These are phyloP conservation scores for Oligia strigilis DNA, from an alignment of 2,888 invertebrate genomes.

Conservation along the genomic window DNA sequence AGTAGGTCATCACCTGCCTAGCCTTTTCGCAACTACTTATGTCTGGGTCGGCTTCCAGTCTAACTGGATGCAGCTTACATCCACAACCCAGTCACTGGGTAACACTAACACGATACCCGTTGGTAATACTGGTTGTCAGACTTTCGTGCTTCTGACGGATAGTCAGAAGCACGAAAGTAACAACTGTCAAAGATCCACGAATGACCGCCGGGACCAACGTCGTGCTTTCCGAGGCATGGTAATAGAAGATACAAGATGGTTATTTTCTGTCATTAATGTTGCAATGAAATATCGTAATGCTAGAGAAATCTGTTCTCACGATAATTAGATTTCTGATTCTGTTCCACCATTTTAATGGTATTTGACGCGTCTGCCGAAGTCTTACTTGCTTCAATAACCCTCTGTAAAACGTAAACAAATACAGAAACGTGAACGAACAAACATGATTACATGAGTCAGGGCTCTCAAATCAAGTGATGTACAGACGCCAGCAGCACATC, in stretches of 20 bases:
- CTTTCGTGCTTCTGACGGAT: neutral
- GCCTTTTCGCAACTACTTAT: neutral
- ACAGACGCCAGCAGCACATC: no score
- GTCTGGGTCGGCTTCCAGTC: neutral
- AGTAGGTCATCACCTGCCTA: neutral
- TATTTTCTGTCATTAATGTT: neutral
- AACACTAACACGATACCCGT: neutral
- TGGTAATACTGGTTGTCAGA: neutral
- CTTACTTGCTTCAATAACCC: neutral
- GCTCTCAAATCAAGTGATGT: slow-evolving; percentile 42
- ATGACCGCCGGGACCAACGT: neutral
- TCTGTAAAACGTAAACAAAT: slow-evolving; percentile 18
- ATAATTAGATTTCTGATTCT: slow-evolving; percentile 1
- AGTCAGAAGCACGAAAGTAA: no score
- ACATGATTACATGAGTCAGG: slow-evolving; percentile 29
- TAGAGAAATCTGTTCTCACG: neutral
- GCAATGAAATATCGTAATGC: neutral
- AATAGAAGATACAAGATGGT: neutral
- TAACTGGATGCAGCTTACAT: neutral
- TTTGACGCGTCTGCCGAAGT: slow-evolving; percentile 8
- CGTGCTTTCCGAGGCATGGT: neutral
- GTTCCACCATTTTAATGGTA: slow-evolving; percentile 5
- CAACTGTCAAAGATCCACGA: neutral
- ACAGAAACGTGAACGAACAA: slow-evolving; percentile 19
- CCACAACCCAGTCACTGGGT: neutral